phyloP scores from a whole-genome alignment of 2,797 vertebrate genomes.

The Staurois parvus region DNA sequence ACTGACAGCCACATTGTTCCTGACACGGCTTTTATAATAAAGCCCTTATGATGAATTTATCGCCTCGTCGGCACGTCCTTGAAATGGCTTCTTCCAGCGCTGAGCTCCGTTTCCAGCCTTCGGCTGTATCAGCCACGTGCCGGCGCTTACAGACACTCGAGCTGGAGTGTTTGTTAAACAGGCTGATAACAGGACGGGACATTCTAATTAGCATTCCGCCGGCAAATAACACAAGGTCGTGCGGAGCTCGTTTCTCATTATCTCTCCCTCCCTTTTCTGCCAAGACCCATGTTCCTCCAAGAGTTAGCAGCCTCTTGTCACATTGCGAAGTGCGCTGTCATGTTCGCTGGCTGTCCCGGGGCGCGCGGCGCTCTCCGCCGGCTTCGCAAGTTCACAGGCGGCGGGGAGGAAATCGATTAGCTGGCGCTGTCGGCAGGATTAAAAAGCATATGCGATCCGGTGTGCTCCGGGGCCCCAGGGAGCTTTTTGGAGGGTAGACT shows the following conservation, averaged over 20 bases:
- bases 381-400: not conserved
- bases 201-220: conserved; percentile 31
- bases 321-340: conserved; percentile 22
- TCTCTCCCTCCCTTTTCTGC: not conserved
- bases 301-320: conserved; percentile 38
- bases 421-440: not conserved
- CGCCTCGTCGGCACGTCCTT: not conserved
- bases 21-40: not conserved
- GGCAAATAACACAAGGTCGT: conserved; percentile 27
- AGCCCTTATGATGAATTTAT: not conserved
- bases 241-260: conserved; percentile 23
- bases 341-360: not conserved
- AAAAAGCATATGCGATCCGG: not conserved
- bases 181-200: conserved; percentile 21
- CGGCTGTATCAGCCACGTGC: not conserved
- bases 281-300: not conserved
- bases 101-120: not conserved
- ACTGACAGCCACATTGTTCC: not conserved
- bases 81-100: not conserved
- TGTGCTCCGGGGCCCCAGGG: too few species aligned
- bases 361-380: not conserved
- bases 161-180: conserved; percentile 21
- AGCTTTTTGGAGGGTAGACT: too few species aligned
- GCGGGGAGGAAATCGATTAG: not conserved
- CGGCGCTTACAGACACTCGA: not conserved